Evolutionary conservation across 2,888 invertebrate genomes (phyloP).

Genomic region (Aspidiotus rigidus): DNA sequence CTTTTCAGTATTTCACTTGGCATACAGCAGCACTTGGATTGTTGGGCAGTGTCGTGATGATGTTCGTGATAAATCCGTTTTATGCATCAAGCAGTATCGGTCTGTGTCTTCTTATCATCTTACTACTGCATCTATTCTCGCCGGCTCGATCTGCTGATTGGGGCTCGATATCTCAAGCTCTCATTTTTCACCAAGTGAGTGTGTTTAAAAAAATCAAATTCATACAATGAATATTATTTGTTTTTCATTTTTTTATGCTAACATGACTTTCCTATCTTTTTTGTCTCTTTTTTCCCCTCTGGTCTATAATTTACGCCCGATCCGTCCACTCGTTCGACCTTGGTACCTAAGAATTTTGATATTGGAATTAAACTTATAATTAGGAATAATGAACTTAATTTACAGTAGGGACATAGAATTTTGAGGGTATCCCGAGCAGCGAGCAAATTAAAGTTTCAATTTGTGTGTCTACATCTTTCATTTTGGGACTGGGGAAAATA

Average conservation of each 20-base stretch:
- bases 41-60: constrained; percentile 76
- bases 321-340: no score
- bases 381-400: no score
- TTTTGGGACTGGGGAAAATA: no score
- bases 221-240: background rate
- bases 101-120: constrained; percentile 71
- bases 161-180: constrained; percentile 98
- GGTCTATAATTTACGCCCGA: no score
- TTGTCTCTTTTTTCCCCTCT: no score
- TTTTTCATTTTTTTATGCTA: background rate
- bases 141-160: constrained; percentile 75
- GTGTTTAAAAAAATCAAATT: background rate
- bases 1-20: constrained; percentile 94
- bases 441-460: no score
- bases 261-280: background rate
- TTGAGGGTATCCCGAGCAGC: no score
- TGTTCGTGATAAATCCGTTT: constrained; percentile 87
- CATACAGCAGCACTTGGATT: constrained; percentile 80
- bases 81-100: constrained; percentile 83
- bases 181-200: constrained; percentile 90
- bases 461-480: no score
- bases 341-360: no score
- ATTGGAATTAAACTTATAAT: no score
- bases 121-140: constrained; percentile 79
- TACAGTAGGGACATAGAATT: no score